phyloP scores from a whole-genome alignment of 2,797 vertebrate species.

The Garrulus glandarius region DNA sequence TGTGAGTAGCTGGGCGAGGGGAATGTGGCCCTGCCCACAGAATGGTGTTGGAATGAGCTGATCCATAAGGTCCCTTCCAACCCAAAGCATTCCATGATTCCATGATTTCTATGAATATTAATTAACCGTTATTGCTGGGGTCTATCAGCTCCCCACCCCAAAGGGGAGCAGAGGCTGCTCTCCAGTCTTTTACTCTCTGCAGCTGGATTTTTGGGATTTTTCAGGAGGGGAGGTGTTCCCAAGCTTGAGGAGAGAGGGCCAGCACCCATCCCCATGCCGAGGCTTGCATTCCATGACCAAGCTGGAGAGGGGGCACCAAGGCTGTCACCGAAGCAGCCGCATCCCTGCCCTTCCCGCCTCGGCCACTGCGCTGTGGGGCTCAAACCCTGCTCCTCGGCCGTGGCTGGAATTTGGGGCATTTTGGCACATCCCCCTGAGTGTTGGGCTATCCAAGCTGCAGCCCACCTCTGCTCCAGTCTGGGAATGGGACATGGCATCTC shows the following conservation, averaged over 20 bases:
- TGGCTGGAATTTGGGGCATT: rapidly evolving
- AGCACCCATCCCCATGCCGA: rapidly evolving
- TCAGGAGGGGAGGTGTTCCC: neutral
- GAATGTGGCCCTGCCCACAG: neutral
- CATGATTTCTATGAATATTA: neutral
- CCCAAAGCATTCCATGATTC: rapidly evolving
- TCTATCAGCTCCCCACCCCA: neutral
- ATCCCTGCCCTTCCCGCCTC: neutral
- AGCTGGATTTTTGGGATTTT: rapidly evolving
- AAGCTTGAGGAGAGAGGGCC: neutral
- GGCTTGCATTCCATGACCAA: rapidly evolving
- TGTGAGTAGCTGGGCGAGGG: neutral
- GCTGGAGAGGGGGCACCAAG: neutral
- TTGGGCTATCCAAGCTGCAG: rapidly evolving
- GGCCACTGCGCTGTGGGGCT: rapidly evolving
- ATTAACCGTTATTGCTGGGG: neutral
- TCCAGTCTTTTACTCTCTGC: rapidly evolving
- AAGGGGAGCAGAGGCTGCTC: neutral
- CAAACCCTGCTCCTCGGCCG: rapidly evolving
- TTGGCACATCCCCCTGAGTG: rapidly evolving
- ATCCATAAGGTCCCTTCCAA: neutral
- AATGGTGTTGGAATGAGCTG: rapidly evolving
- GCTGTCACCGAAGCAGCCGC: rapidly evolving
- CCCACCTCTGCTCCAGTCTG: neutral
- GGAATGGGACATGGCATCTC: rapidly evolving